Base-by-base conservation (phyloP, 2,113 vertebrate genomes). In the Genyomyrus donnyi region DNA sequence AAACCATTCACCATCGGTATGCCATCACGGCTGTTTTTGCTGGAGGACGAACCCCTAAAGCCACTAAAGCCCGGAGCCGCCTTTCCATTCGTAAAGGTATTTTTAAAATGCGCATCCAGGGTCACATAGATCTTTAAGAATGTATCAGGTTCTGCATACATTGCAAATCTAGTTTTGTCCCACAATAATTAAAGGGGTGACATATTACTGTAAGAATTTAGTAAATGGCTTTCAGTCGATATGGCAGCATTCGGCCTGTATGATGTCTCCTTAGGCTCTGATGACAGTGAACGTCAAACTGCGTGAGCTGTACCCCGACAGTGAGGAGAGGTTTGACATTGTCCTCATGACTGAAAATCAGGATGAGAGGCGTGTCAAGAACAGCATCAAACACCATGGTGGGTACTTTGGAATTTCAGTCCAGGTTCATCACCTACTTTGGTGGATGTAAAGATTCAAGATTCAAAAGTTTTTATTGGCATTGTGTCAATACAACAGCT, bases 341-440 rank as follows among this genome's bases (percentile, higher is more conserved):
- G 97, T 99, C 62, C 94, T 99, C 90, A 98, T 99, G 97, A 99
- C 98, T 88, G 99, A 99, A 94, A 98, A 99, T 95, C 98, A 98
- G 52, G 52, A 53, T 53, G 17, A 49, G 0, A 49, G 10, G 1
- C 0, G 3, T 88, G 98, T 98, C 91, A 98, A 99, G 92, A 99
- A 99, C 96, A 98, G 97, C 95, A 99, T 99, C 92, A 98, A 99
- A 96, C 96, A 99, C 93, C 97, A 99, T 0, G 97, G 98, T 99
- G 96, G 46, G 46, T 48, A 48, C 9, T 48, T 48, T 48, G 27
- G 17, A 15, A 7, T 2, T 66, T 5, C 24, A 7, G 39, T 70
- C 17, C 13, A 31, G 3, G 35, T 31, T 27, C 3, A 66, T 11
- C 10, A 31, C 17, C 0, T 77, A 42, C 35, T 77, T 42, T 77